Evolutionary conservation across 2,888 invertebrate species (phyloP).

Genomic region (Linyphia triangularis): DNA sequence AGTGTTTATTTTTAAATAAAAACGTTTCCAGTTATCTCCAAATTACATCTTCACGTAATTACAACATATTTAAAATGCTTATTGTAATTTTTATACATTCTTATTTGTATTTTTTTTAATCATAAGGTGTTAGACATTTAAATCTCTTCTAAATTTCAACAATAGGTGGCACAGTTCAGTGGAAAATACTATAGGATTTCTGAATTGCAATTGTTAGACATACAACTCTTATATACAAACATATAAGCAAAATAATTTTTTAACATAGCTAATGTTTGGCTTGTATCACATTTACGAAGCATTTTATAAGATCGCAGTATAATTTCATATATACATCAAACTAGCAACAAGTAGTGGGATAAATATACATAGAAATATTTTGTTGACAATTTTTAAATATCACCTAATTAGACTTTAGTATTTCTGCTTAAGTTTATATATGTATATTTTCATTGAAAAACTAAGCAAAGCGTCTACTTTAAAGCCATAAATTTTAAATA

Average conservation of each 20-base stretch:
- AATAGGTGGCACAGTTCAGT: background rate
- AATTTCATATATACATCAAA: background rate
- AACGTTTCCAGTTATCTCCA: background rate
- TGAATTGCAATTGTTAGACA: background rate
- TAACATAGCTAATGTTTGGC: slow-evolving; percentile 39
- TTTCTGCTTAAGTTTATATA: background rate
- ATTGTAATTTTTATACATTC: background rate
- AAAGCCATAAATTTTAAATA: background rate
- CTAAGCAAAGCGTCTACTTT: background rate
- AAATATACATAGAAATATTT: background rate
- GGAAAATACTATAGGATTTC: slow-evolving; percentile 4
- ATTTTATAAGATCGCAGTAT: background rate
- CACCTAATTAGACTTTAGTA: background rate
- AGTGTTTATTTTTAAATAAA: background rate
- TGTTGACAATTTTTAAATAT: background rate
- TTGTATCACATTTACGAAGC: slow-evolving; percentile 41
- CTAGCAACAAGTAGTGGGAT: background rate
- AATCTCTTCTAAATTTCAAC: background rate
- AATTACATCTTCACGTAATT: background rate
- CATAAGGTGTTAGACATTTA: background rate
- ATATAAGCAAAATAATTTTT: slow-evolving; percentile 48
- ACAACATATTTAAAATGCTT: background rate
- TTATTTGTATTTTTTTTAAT: background rate
- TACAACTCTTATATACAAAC: slow-evolving; percentile 45
- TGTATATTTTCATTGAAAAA: background rate